Evolutionary conservation across 2,113 vertebrate genomes (phyloP), one percentile per base, ranked within the genome.

Genomic region (Centropristis striata): DNA sequence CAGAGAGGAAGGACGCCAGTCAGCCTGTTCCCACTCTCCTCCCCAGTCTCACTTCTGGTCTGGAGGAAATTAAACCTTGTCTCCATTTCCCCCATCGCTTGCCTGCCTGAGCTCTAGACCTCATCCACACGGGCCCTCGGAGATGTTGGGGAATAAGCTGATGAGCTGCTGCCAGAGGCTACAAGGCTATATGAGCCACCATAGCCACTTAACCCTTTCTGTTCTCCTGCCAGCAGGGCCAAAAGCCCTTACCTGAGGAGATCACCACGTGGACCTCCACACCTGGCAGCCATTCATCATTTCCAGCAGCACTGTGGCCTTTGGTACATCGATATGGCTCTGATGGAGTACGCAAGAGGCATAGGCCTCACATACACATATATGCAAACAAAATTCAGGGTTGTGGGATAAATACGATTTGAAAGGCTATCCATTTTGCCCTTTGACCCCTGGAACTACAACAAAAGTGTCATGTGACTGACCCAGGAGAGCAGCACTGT

Each of bases 221-320:
- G 50, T 80, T 74, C 78, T 37, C 49, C 75, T 49, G 42, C 67
- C 46, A 75, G 42, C 65, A 50, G 59, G 66, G 78, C 80, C 66
- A 71, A 75, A 74, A 78, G 63, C 47, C 66, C 36, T 77, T 80
- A 81, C 81, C 78, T 70, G 79, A 58, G 83, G 84, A 86, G 78
- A 88, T 87, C 78, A 80, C 81, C 83, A 69, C 75, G 78, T 60
- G 59, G 67, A 77, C 78, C 80, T 68, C 53, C 41, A 60, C 88
- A 94, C 86, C 90, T 91, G 89, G 90, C 75, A 89, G 82, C 70
- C 86, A 93, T 94, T 93, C 83, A 88, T 92, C 88, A 92, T 78
- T 71, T 72, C 66, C 78, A 57, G 59, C 78, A 86, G 53, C 81
- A 44, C 20, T 9, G 27, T 46, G 13, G 78, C 75, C 87, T 90